Evolutionary conservation across 2,888 invertebrate species (phyloP).

Genomic region (Tortricodes alternella): DNA sequence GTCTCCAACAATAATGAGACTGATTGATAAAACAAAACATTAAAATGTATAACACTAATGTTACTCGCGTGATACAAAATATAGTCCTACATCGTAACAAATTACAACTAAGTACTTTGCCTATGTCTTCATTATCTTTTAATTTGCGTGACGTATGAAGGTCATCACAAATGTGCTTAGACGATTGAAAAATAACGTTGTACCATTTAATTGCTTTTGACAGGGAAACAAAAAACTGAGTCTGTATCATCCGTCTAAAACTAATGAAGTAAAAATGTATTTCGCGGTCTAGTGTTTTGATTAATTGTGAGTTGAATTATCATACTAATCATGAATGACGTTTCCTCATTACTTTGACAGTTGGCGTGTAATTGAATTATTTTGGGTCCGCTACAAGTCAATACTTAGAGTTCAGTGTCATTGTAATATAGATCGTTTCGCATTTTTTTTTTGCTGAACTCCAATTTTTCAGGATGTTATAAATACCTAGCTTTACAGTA

Average conservation of each 20-base stretch:
- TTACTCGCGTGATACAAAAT: not conserved
- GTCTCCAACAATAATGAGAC: not conserved
- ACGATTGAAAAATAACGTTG: not conserved
- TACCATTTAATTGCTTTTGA: slow-evolving; percentile 10
- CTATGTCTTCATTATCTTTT: slow-evolving; percentile 3
- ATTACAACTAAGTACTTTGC: not conserved
- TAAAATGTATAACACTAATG: not conserved
- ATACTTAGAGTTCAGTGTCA: too few relatives aligned
- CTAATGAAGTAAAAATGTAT: not conserved
- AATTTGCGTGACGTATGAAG: slow-evolving; percentile 8
- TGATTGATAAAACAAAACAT: not conserved
- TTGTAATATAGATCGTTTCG: too few relatives aligned
- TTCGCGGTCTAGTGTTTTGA: slow-evolving; percentile 12
- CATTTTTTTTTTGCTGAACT: too few relatives aligned
- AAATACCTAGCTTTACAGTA: too few relatives aligned
- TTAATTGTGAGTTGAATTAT: slow-evolving; percentile 3
- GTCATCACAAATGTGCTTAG: not conserved
- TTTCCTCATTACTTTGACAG: slow-evolving; percentile 13
- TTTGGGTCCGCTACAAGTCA: too few relatives aligned
- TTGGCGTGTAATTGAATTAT: not conserved
- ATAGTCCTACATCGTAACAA: not conserved
- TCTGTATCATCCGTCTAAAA: not conserved
- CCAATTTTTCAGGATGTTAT: too few relatives aligned
- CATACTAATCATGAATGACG: slow-evolving; percentile 24
- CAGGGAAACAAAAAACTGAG: not conserved